Conservation (phyloP, 1,140 invertebrate genomes). For the Thrips palmi region DNA sequence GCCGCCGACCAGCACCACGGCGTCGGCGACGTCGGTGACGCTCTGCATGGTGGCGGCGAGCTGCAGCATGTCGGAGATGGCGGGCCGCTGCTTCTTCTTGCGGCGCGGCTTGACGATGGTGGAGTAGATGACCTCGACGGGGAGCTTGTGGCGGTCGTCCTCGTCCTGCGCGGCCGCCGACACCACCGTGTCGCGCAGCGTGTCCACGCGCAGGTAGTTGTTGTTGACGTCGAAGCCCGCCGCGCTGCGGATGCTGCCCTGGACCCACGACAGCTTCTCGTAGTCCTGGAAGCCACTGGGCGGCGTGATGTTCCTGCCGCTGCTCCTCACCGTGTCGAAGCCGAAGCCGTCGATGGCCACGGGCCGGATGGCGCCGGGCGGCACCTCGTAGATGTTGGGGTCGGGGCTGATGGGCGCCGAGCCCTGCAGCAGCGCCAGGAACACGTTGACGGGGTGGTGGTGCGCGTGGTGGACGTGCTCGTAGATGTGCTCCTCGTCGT, state of each 20-base stretch:
- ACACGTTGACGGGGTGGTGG: constrained; percentile 9
- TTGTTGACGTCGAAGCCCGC: too few species aligned
- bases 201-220: too few species aligned
- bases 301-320: constrained; percentile 9
- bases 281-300: constrained; percentile 12
- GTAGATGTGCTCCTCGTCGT: constrained; percentile 12
- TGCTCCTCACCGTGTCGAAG: not conserved
- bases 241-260: too few species aligned
- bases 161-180: too few species aligned
- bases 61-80: not conserved
- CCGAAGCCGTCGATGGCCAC: constrained; percentile 1
- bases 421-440: constrained; percentile 8
- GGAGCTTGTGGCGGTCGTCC: too few species aligned
- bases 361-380: constrained; percentile 10
- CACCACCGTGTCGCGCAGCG: too few species aligned
- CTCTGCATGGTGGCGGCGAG: too few species aligned
- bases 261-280: constrained; percentile 8
- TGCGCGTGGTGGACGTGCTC: constrained; percentile 6
- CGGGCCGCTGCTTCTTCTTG: not conserved
- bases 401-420: constrained; percentile 12
- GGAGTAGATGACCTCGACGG: constrained; percentile 1
- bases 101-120: constrained; percentile 5
- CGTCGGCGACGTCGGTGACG: too few species aligned
- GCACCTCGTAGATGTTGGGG: constrained; percentile 13
- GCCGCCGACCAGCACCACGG: too few species aligned